These are phyloP conservation scores for Hassar affinis DNA, from an alignment of 2,113 vertebrate species.

Conservation along the genomic window DNA sequence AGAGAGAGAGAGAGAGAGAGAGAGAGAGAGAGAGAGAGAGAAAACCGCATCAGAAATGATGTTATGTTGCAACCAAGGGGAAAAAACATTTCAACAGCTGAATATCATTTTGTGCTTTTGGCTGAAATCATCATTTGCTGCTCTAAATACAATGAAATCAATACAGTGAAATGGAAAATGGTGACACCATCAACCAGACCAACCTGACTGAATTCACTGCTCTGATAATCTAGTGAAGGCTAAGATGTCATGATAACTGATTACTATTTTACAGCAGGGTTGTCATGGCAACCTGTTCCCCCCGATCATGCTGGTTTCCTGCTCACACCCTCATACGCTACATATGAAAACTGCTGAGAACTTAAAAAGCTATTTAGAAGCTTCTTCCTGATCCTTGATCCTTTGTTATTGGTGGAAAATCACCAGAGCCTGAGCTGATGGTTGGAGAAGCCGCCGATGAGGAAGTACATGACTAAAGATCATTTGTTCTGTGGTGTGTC, in stretches of 20 bases:
- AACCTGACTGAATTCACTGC: neutral
- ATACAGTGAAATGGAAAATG: neutral
- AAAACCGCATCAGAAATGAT: neutral
- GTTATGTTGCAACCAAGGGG: neutral
- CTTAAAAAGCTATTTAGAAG: neutral
- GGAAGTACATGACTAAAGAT: neutral
- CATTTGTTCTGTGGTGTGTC: neutral
- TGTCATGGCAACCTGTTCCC: neutral
- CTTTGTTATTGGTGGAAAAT: neutral
- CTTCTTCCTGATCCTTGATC: neutral
- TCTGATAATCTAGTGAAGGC: neutral
- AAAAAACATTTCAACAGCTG: neutral
- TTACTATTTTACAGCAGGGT: neutral
- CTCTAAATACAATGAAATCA: neutral
- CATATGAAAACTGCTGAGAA: neutral
- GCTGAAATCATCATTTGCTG: neutral
- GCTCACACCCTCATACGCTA: neutral
- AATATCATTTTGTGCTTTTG: neutral
- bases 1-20: too few relatives aligned
- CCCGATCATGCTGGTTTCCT: neutral
- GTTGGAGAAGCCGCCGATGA: neutral
- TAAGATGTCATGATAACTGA: neutral
- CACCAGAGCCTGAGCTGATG: neutral
- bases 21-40: too few relatives aligned
- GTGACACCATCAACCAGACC: neutral